Evolutionary conservation across 2,888 invertebrate species (phyloP).

Genomic region (Synanthedon tipuliformis): DNA sequence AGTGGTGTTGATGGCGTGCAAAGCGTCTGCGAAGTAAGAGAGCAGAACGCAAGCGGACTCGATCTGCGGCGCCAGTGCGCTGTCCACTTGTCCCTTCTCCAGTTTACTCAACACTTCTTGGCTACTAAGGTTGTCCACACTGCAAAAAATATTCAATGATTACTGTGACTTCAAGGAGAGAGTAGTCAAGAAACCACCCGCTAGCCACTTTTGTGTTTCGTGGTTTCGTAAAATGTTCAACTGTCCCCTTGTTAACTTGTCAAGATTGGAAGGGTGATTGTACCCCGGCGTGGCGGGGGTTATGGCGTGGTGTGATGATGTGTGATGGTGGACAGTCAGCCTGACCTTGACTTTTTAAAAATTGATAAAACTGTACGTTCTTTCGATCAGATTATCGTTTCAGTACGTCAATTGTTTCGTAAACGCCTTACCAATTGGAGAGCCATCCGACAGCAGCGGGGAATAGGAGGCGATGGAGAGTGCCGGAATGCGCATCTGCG

Average conservation of each 20-base stretch:
- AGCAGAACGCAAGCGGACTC: constrained; percentile 87
- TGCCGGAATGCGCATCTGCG: constrained; percentile 86
- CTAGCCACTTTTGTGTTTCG: too few species aligned
- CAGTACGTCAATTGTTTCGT: not conserved
- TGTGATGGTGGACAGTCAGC: too few species aligned
- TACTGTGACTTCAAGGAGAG: too few species aligned
- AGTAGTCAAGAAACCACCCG: too few species aligned
- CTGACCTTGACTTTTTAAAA: too few species aligned
- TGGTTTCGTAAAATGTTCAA: too few species aligned
- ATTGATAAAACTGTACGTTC: too few species aligned
- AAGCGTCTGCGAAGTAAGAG: constrained; percentile 83
- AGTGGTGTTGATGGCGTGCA: constrained; percentile 51
- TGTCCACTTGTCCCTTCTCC: constrained; percentile 54
- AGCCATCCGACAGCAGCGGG: constrained; percentile 85
- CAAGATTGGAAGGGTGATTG: too few species aligned
- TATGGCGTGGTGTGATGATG: too few species aligned
- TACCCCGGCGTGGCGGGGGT: too few species aligned
- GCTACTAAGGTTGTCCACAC: constrained; percentile 53
- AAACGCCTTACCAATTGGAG: constrained; percentile 71
- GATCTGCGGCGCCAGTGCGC: constrained; percentile 61
- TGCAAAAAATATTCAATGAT: constrained; percentile 10
- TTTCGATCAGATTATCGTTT: not conserved
- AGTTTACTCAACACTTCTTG: constrained; percentile 51
- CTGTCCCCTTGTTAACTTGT: too few species aligned
- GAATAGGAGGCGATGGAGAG: constrained; percentile 84